These are phyloP conservation scores for Esox masquinongy DNA, from an alignment of 2,797 vertebrate species.

Conservation along the genomic window DNA sequence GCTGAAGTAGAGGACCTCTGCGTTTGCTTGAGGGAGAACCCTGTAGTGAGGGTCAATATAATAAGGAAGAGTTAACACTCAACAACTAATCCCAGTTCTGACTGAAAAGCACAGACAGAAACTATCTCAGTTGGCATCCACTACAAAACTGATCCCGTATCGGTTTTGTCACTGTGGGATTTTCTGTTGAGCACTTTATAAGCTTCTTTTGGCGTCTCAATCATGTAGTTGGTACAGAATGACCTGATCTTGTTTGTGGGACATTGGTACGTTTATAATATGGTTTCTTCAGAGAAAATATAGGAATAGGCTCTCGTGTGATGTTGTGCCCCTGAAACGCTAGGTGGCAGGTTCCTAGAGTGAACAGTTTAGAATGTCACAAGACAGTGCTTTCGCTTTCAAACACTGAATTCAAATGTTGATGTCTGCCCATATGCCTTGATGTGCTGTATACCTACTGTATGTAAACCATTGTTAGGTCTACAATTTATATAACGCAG, in stretches of 20 bases:
- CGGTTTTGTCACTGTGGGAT: background rate
- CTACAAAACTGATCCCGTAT: conserved; percentile 1
- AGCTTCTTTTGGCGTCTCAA: background rate
- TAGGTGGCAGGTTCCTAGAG: background rate
- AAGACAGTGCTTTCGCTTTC: background rate
- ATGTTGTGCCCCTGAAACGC: background rate
- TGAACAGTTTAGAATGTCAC: background rate
- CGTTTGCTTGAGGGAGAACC: conserved; percentile 99
- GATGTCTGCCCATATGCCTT: conserved; percentile 9
- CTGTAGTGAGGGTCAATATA: conserved; percentile 81
- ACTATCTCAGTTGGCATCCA: background rate
- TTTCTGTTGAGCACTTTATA: background rate
- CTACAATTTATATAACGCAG: conserved; percentile 34
- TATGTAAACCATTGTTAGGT: background rate
- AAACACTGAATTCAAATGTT: background rate
- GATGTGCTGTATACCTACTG: background rate
- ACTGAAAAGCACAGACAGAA: conserved; percentile 24
- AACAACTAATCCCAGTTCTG: conserved; percentile 24
- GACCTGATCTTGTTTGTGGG: background rate
- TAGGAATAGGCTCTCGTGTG: background rate
- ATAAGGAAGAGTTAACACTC: conserved; percentile 77
- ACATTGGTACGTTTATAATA: background rate
- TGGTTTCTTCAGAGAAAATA: background rate
- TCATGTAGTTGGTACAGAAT: background rate
- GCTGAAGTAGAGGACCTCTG: conserved; percentile 97